Evolutionary conservation across 1,140 invertebrate species (phyloP), one percentile per base, ranked within the genome.

Genomic region (Diachasma alloeum): DNA sequence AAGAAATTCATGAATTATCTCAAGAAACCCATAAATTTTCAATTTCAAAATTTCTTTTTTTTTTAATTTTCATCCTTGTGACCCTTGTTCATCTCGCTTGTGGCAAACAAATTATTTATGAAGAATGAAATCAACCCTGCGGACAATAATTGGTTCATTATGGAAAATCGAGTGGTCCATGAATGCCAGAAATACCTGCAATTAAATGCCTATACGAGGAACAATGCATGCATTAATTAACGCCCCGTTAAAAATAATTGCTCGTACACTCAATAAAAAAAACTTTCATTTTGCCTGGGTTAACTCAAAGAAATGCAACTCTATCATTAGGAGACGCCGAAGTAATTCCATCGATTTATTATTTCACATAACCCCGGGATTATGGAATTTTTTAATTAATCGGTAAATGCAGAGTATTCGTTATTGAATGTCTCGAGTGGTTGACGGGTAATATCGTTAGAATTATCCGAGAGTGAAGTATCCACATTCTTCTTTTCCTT

Each of bases 171-270:
- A 81, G 81, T 82, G 81, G 81, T 82, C 81, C 80, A 82, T 42
- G 48, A 53, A 3, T n/a, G n/a, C 15, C 48, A 78, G 24, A 63
- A 63, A 26, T 63, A 74, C 63, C 68, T 69, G 31, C 56, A 39
- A 48, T 75, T 77, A 42, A 53, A 6, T 63, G 26, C 26, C 24
- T 63, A 22, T 24, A 24, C 4, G 39, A 37, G 37, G 31, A 17
- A 48, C 68, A 70, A 71, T 72, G 59, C 77, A 59, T 78, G 79
- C 76, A 82, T 83, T 83, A 83, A 83, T 83, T 81, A 82, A 83
- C 59, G 69, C 17, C 10, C 37, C 74, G 70, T 79, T 53, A 53
- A 79, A 74, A 77, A 80, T 78, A 75, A 79, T 79, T 76, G 59
- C 78, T 37, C 37, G 39, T 66, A 24, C 59, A 74, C 42, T 66